Evolutionary conservation across 2,888 invertebrate genomes (phyloP), one percentile per base, ranked within the genome.

Genomic region (Copidosoma aretas): DNA sequence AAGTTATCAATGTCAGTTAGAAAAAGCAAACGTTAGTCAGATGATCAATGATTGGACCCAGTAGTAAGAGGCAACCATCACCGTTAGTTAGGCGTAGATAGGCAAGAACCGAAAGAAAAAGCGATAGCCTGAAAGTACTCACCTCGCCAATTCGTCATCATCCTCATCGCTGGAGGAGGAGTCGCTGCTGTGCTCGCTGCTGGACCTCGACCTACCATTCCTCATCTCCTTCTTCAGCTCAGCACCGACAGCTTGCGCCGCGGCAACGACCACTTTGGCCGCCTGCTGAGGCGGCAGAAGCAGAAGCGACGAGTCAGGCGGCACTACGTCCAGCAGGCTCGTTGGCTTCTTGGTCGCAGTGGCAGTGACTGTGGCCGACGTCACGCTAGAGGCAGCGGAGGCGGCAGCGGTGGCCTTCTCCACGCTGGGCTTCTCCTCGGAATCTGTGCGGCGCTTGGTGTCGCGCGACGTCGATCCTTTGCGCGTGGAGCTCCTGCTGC

Each of bases 121-220:
- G 14, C 25, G n/a, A 5, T 19, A 63, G 8, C 54, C 14, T 52
- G 12, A n/a, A 43, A 66, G 53, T 65, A 78, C 79, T 80, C 74
- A 83, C 83, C 81, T 81, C 57, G 75, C 68, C 64, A 78, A 69
- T 67, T 15, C 43, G 14, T 78, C 68, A 62, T 78, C 73, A 64
- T 82, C 83, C 70, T 81, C 83, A 73, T 82, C 82, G 73, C 80
- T 82, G 72, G 82, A 81, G 70, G 82, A 81, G 77, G 80, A 82
- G 64, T 82, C 82, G 74, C 82, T 83, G 76, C 83, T 82, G 73
- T 82, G 81, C 71, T 81, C 80, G 76, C 82, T 82, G 76, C 81
- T 84, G 46, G 83, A 83, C 69, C 83, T 82, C 65, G 83, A 83
- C 69, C 83, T 76, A 74, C 82, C 84, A 68, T 84, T 84, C 69